These are phyloP conservation scores for Chaetophractus vellerosus DNA, from an alignment of 2,797 vertebrate genomes.

Conservation along the genomic window DNA sequence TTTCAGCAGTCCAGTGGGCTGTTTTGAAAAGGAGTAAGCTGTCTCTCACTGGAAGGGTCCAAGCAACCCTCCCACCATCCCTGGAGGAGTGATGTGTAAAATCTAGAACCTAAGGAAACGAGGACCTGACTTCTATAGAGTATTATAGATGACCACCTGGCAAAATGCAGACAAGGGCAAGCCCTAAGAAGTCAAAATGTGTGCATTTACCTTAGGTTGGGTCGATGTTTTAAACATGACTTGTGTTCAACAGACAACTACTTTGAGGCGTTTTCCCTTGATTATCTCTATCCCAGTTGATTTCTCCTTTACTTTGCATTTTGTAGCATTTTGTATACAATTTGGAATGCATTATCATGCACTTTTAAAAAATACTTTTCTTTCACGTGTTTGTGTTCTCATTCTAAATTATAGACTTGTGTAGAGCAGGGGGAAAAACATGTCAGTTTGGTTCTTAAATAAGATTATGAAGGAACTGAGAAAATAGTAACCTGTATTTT, in stretches of 20 bases:
- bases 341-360: background rate
- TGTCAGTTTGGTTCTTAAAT: conserved; percentile 15
- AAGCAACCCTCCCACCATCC: background rate
- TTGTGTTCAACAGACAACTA: background rate
- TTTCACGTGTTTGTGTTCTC: conserved; percentile 29
- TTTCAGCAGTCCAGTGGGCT: background rate
- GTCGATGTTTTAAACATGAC: background rate
- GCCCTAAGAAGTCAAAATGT: background rate
- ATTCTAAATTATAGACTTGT: background rate
- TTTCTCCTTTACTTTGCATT: background rate
- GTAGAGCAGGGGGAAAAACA: background rate
- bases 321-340: background rate
- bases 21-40: background rate
- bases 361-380: background rate
- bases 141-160: background rate
- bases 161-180: background rate
- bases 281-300: background rate
- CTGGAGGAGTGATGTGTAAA: background rate
- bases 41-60: background rate
- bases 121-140: background rate
- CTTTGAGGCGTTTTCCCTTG: background rate
- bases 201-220: background rate
- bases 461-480: background rate
- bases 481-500: background rate
- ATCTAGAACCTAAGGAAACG: background rate